These are phyloP conservation scores for Nysson spinosus DNA, from an alignment of 2,888 invertebrate genomes.

Conservation along the genomic window DNA sequence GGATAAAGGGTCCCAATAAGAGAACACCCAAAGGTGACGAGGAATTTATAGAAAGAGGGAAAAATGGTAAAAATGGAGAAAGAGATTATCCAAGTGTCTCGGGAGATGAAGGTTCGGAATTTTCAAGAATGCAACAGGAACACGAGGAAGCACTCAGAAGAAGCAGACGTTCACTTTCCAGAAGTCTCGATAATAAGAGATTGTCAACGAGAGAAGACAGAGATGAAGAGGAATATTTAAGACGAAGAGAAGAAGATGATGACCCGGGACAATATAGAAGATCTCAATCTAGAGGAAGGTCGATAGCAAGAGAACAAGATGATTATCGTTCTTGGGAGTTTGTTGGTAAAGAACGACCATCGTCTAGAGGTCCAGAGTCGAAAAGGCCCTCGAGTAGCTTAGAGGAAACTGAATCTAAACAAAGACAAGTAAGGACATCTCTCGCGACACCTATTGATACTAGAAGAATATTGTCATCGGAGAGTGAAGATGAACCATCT, in stretches of 20 bases:
- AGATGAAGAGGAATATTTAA: conserved; percentile 36
- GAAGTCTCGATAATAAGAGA: conserved; percentile 38
- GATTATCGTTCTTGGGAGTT: conserved; percentile 63
- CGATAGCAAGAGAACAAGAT: conserved; percentile 49
- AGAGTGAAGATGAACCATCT: conserved; percentile 65
- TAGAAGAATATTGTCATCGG: conserved; percentile 63
- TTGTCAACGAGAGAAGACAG: conserved; percentile 27
- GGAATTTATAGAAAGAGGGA: conserved; percentile 33
- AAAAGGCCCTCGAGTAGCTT: conserved; percentile 43
- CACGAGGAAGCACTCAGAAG: conserved; percentile 43
- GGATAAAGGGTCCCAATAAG: conserved; percentile 15
- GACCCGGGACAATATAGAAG: conserved; percentile 32
- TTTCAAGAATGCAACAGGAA: conserved; percentile 35
- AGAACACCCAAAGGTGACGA: conserved; percentile 28
- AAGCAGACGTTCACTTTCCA: conserved; percentile 55
- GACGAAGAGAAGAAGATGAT: conserved; percentile 23
- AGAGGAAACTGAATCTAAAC: conserved; percentile 54
- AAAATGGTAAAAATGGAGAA: conserved; percentile 54
- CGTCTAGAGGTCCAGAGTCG: conserved; percentile 53
- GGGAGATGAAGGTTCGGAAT: conserved; percentile 40
- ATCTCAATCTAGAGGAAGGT: conserved; percentile 54
- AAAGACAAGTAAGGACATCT: conserved; percentile 50
- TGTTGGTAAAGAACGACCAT: conserved; percentile 57
- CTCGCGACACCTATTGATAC: conserved; percentile 55
- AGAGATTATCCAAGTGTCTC: conserved; percentile 43